A percentile compares a stretch with the other conserved stretches of the same genome.
phyloP scores from a whole-genome alignment of 2,888 invertebrate species.

The Cylloceria caligata region DNA sequence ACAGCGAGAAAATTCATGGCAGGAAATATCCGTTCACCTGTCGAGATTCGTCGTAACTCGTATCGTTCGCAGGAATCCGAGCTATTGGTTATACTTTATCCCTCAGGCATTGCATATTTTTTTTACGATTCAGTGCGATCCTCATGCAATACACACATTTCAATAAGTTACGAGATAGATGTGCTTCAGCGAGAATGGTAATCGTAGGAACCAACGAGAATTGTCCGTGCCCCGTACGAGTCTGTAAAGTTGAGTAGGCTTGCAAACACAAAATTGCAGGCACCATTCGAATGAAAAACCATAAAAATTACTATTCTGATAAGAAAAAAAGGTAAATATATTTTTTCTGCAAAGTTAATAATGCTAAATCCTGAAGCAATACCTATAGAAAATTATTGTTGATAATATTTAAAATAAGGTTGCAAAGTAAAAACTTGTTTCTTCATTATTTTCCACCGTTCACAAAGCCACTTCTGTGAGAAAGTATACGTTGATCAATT shows the following conservation, averaged over 20 bases:
- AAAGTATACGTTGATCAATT: too few relatives aligned
- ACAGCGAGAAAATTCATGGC: conserved; percentile 49
- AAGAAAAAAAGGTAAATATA: too few relatives aligned
- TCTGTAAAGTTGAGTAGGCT: neutral
- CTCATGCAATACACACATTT: conserved; percentile 13
- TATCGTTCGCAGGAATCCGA: conserved; percentile 49
- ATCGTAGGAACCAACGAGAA: conserved; percentile 27
- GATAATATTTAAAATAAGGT: too few relatives aligned
- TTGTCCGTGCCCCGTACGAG: neutral
- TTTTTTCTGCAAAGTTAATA: too few relatives aligned
- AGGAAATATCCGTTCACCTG: conserved; percentile 25
- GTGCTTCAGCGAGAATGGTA: conserved; percentile 14
- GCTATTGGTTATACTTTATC: conserved; percentile 51
- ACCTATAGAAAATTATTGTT: too few relatives aligned
- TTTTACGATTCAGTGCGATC: conserved; percentile 45
- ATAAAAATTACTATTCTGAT: neutral
- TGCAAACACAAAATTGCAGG: neutral
- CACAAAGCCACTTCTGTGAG: too few relatives aligned
- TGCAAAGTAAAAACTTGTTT: too few relatives aligned
- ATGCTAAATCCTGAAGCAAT: too few relatives aligned
- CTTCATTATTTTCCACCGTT: too few relatives aligned
- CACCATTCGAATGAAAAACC: neutral
- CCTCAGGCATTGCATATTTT: conserved; percentile 49
- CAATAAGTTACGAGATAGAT: conserved; percentile 19
- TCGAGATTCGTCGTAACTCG: conserved; percentile 50